Evolutionary conservation across 2,797 vertebrate species (phyloP).

Genomic region (Hipposideros larvatus): DNA sequence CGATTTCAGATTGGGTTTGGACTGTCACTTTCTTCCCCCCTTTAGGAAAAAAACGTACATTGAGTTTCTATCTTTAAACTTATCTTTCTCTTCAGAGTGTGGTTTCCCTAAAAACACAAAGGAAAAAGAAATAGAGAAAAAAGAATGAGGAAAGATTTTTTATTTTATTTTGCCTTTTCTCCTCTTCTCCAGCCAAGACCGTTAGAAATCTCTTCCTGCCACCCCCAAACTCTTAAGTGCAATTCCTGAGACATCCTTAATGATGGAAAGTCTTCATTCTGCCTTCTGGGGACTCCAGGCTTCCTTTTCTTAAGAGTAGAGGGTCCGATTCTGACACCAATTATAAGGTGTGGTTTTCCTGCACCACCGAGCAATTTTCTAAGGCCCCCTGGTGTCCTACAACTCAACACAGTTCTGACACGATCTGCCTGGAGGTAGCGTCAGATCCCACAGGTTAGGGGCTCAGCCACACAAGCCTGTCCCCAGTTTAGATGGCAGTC

Average conservation of each 20-base stretch:
- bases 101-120: background rate
- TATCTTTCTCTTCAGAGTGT: background rate
- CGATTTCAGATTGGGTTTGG: rapidly evolving
- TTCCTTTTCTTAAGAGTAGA: background rate
- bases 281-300: background rate
- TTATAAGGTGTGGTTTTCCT: too few relatives aligned
- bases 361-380: too few relatives aligned
- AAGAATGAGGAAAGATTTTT: background rate
- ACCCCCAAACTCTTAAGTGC: background rate
- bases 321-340: background rate
- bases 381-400: too few relatives aligned
- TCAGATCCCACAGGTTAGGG: too few relatives aligned
- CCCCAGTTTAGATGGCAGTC: too few relatives aligned
- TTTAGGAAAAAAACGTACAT: background rate
- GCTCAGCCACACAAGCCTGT: too few relatives aligned
- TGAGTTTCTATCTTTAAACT: background rate
- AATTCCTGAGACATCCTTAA: background rate
- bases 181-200: background rate
- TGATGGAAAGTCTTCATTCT: background rate
- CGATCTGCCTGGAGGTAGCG: too few relatives aligned
- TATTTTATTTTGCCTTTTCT: too few relatives aligned
- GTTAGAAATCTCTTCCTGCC: background rate
- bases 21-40: rapidly evolving
- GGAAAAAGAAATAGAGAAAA: background rate
- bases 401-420: too few relatives aligned